Evolutionary conservation across 2,113 vertebrate genomes (phyloP).

Genomic region (Neodon shergylaensis): DNA sequence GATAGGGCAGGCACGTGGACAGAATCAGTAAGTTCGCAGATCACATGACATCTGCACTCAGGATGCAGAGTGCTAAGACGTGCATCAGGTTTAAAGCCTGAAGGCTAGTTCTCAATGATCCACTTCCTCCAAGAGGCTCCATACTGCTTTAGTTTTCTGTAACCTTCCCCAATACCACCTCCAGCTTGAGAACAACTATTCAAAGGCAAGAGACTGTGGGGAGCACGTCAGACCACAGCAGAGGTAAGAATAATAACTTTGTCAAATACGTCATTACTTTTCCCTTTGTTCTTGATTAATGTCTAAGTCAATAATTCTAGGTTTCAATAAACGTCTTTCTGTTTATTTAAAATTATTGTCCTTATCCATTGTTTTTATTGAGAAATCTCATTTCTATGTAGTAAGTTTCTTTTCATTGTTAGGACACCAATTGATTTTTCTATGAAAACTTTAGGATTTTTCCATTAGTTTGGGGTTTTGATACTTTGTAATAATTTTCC

Average conservation of each 20-base stretch:
- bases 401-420: background rate
- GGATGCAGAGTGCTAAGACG: background rate
- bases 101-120: background rate
- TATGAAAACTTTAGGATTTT: background rate
- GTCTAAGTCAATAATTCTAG: background rate
- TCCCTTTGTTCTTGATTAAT: background rate
- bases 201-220: background rate
- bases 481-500: background rate
- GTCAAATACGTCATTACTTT: background rate
- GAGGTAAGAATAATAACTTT: background rate
- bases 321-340: background rate
- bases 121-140: background rate
- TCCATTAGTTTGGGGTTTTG: background rate
- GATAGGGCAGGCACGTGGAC: background rate
- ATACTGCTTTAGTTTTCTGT: no score
- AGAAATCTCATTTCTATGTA: constrained; percentile 12
- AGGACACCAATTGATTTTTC: background rate
- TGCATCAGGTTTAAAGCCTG: background rate
- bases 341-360: background rate
- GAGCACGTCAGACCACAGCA: background rate
- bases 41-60: background rate
- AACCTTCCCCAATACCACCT: background rate
- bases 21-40: background rate
- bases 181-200: no score
- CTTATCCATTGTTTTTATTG: background rate